Evolutionary conservation across 2,113 vertebrate genomes (phyloP), one percentile per base, ranked within the genome.

Genomic region (Scomber colias): DNA sequence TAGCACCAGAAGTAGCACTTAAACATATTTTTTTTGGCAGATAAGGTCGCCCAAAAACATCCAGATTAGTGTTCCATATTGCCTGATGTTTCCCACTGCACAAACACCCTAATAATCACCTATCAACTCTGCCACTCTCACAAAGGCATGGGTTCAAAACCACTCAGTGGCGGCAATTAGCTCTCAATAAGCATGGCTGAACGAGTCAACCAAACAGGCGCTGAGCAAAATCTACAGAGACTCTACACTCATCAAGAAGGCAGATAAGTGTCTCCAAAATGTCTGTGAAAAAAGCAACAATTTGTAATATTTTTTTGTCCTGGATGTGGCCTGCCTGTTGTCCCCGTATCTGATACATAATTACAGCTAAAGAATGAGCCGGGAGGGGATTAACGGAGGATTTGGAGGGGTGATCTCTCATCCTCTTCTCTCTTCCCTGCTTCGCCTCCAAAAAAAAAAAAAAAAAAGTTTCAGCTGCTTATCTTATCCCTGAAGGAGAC

Each of bases 321-420:
- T 70, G 75, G 63, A 75, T 48, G 51, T 57, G 69, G 81, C 44
- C 64, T 19, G 71, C 59, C 50, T 62, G 44, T 84, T 83, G 74
- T 63, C 50, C 62, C 63, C 14, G 21, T 79, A 81, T 89, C 77
- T 88, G 75, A 89, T 84, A 74, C 73, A 82, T 79, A 78, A 89
- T 90, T 81, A 84, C 59, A 84, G 72, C 61, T 86, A 75, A 85
- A 81, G 69, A 89, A 73, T 54, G 77, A 86, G 62, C 76, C 76
- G n/a, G 74, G 75, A 30, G 60, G 53, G 84, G 76, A 90, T 92
- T 88, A 85, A 15, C 24, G 55, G 63, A 86, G 80, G 83, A 90
- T 90, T 89, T 86, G 66, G 59, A 79, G 60, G 60, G 40, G 69
- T 19, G 56, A 87, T 75, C 79, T 87, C 77, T 83, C 60, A 54